Evolutionary conservation across 2,113 vertebrate species (phyloP), one percentile per base, ranked within the genome.

Genomic region (Sturnus vulgaris): DNA sequence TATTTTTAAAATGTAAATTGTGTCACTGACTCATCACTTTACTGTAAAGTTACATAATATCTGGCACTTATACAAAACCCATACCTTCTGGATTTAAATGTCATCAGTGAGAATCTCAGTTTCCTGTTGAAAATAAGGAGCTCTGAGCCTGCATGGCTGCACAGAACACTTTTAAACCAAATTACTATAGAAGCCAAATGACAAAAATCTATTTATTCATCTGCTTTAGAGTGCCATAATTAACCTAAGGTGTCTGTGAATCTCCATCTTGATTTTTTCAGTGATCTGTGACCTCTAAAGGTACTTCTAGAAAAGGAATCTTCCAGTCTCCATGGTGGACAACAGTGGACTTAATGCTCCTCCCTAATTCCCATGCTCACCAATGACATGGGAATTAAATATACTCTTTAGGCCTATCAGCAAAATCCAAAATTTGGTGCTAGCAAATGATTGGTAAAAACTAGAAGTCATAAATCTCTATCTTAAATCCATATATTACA

Each of bases 1-100:
- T 88, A 40, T 70, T 92, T 90, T 90, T 35, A 80, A 88, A 90
- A 65, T 46, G 42, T 64, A 40, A 91, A 85, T 71, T 1, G 55
- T 56, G 35, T 85, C 50, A 77, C 59, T 86, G 46, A 88, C 60
- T 91, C 66, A 68, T 82, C 46, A 69, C 4, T 90, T 85, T 72
- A 49, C 65, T 25, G 37, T 68, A 25, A 81, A 92, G 53, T 80
- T 78, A 31, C 31, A 33, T 84, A 89, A 31, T 80, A 92, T 46
- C 19, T 86, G 71, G 68, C n/a, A 70, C 71, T 90, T 85, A 49
- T 53, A 64, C 42, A 85, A 87, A 88, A 42, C 13, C 27, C 61
- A 12, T 76, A 53, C 40, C 37, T 82, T 82, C 46, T 86, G 27
- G 10, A 65, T 72, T 85, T 94, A 65, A 76, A 60, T 60, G 5